Evolutionary conservation across 2,888 invertebrate species (phyloP).

Genomic region (Drosophila vallismaia): DNA sequence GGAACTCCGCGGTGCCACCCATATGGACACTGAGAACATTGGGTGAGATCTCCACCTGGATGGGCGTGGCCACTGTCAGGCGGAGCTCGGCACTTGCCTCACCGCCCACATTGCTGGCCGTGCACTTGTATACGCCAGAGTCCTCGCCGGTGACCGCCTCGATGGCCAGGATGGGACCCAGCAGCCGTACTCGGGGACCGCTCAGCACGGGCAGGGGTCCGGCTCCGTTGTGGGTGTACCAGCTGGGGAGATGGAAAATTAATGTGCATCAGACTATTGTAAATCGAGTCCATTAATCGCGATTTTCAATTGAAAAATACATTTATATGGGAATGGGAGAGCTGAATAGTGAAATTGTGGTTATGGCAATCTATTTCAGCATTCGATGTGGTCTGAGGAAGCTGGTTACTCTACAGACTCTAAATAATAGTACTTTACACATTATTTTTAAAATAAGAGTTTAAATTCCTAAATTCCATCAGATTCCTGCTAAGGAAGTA

Average conservation of each 20-base stretch:
- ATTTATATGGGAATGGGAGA: background rate
- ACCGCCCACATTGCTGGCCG: constrained; percentile 88
- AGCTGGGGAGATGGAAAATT: constrained; percentile 83
- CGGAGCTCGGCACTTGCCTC: constrained; percentile 88
- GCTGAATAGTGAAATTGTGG: constrained; percentile 5
- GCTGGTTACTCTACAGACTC: background rate
- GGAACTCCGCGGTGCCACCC: constrained; percentile 90
- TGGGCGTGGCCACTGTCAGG: constrained; percentile 87
- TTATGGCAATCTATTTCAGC: constrained; percentile 11
- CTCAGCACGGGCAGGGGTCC: constrained; percentile 87
- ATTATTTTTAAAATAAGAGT: background rate
- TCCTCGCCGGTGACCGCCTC: constrained; percentile 89
- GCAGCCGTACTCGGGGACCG: constrained; percentile 87
- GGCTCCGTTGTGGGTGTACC: constrained; percentile 88
- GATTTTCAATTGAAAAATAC: constrained; percentile 31
- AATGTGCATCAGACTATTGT: constrained; percentile 24
- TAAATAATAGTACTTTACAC: background rate
- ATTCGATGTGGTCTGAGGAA: background rate
- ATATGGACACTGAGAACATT: constrained; percentile 89
- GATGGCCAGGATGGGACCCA: constrained; percentile 89
- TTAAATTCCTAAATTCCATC: constrained; percentile 1
- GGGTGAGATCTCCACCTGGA: constrained; percentile 88
- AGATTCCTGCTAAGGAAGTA: background rate
- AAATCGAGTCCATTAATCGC: constrained; percentile 40
- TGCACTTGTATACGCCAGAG: constrained; percentile 88